Evolutionary conservation across 2,888 invertebrate species (phyloP).

Genomic region (Celastrina argiolus): DNA sequence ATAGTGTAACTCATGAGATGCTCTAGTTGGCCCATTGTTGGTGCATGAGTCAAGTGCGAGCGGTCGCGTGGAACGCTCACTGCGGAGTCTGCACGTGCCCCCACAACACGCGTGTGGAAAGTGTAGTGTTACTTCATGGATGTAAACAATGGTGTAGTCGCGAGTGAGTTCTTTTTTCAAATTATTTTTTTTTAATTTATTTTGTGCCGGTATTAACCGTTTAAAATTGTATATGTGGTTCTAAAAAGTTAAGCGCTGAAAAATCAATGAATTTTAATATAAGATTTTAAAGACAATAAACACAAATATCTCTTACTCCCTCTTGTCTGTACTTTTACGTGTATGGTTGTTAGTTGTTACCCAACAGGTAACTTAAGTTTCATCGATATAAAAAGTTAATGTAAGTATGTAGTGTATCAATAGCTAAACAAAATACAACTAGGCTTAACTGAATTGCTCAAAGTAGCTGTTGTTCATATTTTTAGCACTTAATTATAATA

Average conservation of each 20-base stretch:
- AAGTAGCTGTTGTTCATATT: too few relatives aligned
- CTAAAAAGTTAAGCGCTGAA: too few relatives aligned
- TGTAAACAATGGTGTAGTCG: constrained; percentile 1
- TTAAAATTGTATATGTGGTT: too few relatives aligned
- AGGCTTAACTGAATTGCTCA: not conserved
- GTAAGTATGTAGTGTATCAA: not conserved
- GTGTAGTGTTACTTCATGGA: constrained; percentile 5
- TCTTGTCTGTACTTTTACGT: too few relatives aligned
- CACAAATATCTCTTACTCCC: too few relatives aligned
- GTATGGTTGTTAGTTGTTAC: too few relatives aligned
- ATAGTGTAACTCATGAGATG: constrained; percentile 35
- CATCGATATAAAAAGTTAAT: not conserved
- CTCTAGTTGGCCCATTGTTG: constrained; percentile 61
- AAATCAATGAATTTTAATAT: too few relatives aligned
- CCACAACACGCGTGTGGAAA: constrained; percentile 51
- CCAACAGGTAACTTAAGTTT: not conserved
- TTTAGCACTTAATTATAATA: not conserved
- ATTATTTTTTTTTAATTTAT: not conserved
- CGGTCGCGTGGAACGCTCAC: constrained; percentile 70
- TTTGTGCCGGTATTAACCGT: not conserved
- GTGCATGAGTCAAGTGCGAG: constrained; percentile 68
- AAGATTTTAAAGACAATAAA: too few relatives aligned
- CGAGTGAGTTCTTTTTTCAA: not conserved
- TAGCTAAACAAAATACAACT: not conserved
- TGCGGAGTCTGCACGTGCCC: constrained; percentile 63